These are phyloP conservation scores for Pseudococcus longispinus DNA, from an alignment of 2,888 invertebrate species.

Conservation along the genomic window DNA sequence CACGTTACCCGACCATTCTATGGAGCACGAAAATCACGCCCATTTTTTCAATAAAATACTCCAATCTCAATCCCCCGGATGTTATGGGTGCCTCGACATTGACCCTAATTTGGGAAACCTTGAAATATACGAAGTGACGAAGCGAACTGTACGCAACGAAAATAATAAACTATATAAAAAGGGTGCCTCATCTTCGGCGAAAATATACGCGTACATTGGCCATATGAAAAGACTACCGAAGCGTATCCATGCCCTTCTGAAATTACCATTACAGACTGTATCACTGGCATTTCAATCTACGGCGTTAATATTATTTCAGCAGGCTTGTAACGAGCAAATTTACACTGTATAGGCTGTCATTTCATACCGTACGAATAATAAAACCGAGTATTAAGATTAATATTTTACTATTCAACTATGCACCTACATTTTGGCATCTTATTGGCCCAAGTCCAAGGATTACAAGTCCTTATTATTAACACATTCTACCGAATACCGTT, in stretches of 20 bases:
- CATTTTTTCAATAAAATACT: neutral
- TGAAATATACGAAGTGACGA: conserved; percentile 17
- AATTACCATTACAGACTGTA: neutral
- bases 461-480: conserved; percentile 38
- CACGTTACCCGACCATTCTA: neutral
- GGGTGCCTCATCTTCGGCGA: conserved; percentile 39
- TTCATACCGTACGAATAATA: neutral
- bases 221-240: conserved; percentile 32
- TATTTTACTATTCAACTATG: conserved; percentile 30
- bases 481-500: neutral
- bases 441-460: conserved; percentile 14
- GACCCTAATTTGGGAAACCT: conserved; percentile 46
- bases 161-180: conserved; percentile 22
- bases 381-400: neutral
- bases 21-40: neutral
- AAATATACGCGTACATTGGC: conserved; percentile 7
- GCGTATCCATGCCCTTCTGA: conserved; percentile 44
- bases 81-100: conserved; percentile 6
- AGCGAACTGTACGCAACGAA: conserved; percentile 17
- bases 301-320: neutral
- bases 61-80: conserved; percentile 19
- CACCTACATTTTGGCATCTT: conserved; percentile 43
- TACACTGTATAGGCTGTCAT: neutral
- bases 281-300: conserved; percentile 12
- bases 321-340: neutral